Evolutionary conservation across 2,113 vertebrate genomes (phyloP).

Genomic region (Eulemur rufifrons): DNA sequence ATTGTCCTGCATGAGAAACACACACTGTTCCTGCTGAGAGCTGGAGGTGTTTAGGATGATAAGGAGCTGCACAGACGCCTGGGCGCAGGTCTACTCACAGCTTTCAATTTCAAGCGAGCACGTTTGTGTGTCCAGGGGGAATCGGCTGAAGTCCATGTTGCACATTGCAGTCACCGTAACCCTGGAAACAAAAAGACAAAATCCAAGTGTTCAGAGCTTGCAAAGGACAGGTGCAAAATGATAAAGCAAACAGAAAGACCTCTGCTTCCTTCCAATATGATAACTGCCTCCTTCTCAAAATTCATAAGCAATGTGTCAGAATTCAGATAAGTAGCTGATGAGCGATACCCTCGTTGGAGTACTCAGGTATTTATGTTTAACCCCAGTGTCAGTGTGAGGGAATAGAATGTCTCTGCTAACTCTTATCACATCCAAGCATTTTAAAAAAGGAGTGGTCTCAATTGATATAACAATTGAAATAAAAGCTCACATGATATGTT

Average conservation of each 20-base stretch:
- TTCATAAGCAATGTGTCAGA: neutral
- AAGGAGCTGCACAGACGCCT: neutral
- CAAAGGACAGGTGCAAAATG: neutral
- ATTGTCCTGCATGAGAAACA: neutral
- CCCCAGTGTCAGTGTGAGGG: neutral
- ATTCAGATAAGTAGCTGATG: neutral
- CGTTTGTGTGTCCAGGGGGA: slow-evolving; percentile 97
- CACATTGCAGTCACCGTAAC: slow-evolving; percentile 99
- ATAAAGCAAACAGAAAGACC: neutral
- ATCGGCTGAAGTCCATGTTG: slow-evolving; percentile 99
- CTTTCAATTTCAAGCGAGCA: slow-evolving; percentile 99
- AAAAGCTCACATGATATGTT: neutral
- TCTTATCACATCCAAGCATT: neutral
- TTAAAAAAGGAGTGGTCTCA: neutral
- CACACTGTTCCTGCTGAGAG: neutral
- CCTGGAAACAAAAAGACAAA: slow-evolving; percentile 82
- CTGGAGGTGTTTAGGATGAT: neutral
- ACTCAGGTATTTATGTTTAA: neutral
- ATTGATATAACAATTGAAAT: neutral
- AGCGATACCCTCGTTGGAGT: neutral
- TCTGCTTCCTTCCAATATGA: neutral
- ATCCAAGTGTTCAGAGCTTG: neutral
- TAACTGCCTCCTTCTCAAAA: neutral
- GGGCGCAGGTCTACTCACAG: slow-evolving; percentile 89
- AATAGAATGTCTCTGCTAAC: neutral